Evolutionary conservation across 2,113 vertebrate species (phyloP).

Genomic region (Merops nubicus): DNA sequence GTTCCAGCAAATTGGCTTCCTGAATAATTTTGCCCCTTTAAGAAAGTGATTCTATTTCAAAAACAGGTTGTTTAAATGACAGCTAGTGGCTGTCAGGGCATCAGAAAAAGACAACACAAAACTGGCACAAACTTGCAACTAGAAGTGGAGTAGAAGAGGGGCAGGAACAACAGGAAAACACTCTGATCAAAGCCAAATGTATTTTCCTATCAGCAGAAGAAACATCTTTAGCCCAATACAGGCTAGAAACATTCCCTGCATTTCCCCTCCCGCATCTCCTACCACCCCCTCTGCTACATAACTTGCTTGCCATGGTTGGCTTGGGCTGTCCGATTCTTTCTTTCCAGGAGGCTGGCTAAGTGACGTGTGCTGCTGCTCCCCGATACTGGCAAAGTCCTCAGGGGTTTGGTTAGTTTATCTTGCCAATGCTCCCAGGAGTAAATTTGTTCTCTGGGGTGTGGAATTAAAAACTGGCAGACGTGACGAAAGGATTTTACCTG

Average conservation of each 20-base stretch:
- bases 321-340: background rate
- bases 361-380: background rate
- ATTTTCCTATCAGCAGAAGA: background rate
- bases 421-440: background rate
- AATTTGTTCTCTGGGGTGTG: background rate
- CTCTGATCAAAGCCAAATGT: background rate
- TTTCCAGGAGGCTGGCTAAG: background rate
- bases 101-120: background rate
- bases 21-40: background rate
- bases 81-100: background rate
- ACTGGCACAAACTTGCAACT: background rate
- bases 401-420: background rate
- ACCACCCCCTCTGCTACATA: fast-evolving
- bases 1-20: background rate
- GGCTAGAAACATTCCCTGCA: background rate
- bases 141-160: background rate
- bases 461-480: background rate
- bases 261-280: background rate
- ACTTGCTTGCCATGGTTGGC: background rate
- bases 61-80: background rate
- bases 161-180: background rate
- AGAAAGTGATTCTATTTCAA: background rate
- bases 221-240: background rate
- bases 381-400: background rate
- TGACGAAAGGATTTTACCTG: background rate